Percentiles rank a stretch among this genome's conserved stretches.
Conservation (phyloP, 1,140 invertebrate genomes). For the Agrilus planipennis region DNA sequence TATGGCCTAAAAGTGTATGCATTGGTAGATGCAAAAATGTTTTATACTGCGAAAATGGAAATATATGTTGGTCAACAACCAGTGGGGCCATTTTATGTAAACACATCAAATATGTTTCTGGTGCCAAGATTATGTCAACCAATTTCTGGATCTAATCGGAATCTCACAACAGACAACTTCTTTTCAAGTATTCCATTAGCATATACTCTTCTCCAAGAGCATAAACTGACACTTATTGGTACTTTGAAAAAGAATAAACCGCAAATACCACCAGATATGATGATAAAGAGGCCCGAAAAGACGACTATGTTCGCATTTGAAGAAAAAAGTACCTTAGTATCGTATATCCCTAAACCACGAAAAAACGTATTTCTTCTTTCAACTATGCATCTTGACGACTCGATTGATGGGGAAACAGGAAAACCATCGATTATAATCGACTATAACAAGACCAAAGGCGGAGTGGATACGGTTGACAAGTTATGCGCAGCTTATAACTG, state of each 20-base stretch:
- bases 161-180: conserved; percentile 26
- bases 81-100: not conserved
- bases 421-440: conserved; percentile 29
- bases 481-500: conserved; percentile 29
- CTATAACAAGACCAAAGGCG: conserved; percentile 37
- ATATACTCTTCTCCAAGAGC: conserved; percentile 13
- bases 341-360: conserved; percentile 1
- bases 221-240: conserved; percentile 20
- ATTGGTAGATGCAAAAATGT: too few species aligned
- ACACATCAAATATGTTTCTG: too few species aligned
- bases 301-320: conserved; percentile 6
- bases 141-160: conserved; percentile 21
- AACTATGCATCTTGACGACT: not conserved
- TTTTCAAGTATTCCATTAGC: conserved; percentile 23
- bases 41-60: conserved; percentile 3
- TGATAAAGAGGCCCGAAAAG: not conserved
- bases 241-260: conserved; percentile 26
- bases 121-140: conserved; percentile 4
- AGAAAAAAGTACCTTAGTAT: conserved; percentile 7
- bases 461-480: conserved; percentile 37
- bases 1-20: too few species aligned
- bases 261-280: conserved; percentile 17
- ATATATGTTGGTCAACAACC: conserved; percentile 1
- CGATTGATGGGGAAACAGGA: conserved; percentile 1
- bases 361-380: conserved; percentile 4